Percentiles rank a stretch among this genome's conserved stretches.
phyloP scores from a whole-genome alignment of 2,797 vertebrate species.

The Melanotaenia parkinsoni region DNA sequence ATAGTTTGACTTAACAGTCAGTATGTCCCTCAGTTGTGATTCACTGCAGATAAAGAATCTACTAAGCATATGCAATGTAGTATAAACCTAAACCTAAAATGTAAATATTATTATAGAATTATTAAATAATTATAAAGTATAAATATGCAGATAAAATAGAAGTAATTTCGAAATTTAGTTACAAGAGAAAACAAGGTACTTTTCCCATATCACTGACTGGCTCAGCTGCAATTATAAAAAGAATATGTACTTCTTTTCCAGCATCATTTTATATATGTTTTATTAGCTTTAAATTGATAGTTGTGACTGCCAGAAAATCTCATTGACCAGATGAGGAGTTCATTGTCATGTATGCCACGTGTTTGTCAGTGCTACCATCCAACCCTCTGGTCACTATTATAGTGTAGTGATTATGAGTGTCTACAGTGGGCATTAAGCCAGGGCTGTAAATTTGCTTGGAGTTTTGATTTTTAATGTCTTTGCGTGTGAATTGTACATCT shows the following conservation, averaged over 20 bases:
- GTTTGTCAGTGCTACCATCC: conserved; percentile 22
- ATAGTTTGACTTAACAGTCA: background rate
- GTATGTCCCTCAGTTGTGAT: background rate
- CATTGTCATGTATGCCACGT: conserved; percentile 10
- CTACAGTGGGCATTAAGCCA: conserved; percentile 54
- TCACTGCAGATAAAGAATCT: background rate
- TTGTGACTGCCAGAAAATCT: conserved; percentile 6
- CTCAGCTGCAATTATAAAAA: background rate
- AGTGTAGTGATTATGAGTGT: conserved; percentile 54
- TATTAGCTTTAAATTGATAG: background rate
- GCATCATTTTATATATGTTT: background rate
- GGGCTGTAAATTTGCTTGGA: conserved; percentile 61
- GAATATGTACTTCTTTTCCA: conserved; percentile 3
- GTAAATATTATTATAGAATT: background rate
- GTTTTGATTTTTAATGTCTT: conserved; percentile 44
- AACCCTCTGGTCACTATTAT: conserved; percentile 39
- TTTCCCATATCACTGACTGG: too few relatives aligned
- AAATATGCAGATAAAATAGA: background rate
- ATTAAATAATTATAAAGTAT: background rate
- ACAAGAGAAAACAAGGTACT: background rate
- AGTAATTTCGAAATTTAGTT: background rate
- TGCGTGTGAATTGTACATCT: conserved; percentile 46
- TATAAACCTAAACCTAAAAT: background rate
- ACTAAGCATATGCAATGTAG: background rate
- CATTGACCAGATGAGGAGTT: conserved; percentile 16